Conservation (phyloP, 2,113 vertebrate species). For the Paedocypris sp. region DNA sequence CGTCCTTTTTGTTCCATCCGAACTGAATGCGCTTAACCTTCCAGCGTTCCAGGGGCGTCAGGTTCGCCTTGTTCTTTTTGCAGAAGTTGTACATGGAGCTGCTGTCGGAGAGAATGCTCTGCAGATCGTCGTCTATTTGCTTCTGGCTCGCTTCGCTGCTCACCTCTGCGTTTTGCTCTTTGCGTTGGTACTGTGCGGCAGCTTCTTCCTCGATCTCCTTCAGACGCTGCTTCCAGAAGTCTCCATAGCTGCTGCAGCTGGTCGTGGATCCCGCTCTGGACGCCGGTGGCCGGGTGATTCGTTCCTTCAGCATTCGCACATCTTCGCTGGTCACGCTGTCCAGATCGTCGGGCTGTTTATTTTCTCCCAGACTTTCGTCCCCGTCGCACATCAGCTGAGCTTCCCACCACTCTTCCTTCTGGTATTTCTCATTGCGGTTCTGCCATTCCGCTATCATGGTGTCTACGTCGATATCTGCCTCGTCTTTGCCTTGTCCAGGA, state of each 20-base stretch:
- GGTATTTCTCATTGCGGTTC: constrained; percentile 74
- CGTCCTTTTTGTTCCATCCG: constrained; percentile 84
- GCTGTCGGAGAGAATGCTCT: constrained; percentile 73
- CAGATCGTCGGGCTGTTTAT: constrained; percentile 45
- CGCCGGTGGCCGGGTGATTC: constrained; percentile 45
- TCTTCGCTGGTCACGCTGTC: constrained; percentile 77
- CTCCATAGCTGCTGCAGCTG: constrained; percentile 65
- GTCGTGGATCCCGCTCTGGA: constrained; percentile 61
- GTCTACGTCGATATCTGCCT: constrained; percentile 56
- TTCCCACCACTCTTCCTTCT: constrained; percentile 60
- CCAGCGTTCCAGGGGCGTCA: constrained; percentile 87
- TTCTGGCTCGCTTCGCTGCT: constrained; percentile 35
- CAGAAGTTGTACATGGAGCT: constrained; percentile 89
- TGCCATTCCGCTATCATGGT: constrained; percentile 80
- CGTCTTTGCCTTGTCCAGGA: constrained; percentile 24
- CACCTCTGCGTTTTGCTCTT: constrained; percentile 23
- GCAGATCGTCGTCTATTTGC: constrained; percentile 67
- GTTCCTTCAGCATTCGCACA: constrained; percentile 61
- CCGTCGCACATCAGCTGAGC: constrained; percentile 55
- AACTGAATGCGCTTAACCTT: constrained; percentile 90
- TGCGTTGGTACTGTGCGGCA: constrained; percentile 51
- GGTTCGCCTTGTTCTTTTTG: constrained; percentile 79
- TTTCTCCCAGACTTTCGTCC: constrained; percentile 15
- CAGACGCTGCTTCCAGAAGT: constrained; percentile 80
- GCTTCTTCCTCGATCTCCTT: constrained; percentile 80